These are phyloP conservation scores for Myiagra hebetior DNA, from an alignment of 2,113 vertebrate genomes.

Conservation along the genomic window DNA sequence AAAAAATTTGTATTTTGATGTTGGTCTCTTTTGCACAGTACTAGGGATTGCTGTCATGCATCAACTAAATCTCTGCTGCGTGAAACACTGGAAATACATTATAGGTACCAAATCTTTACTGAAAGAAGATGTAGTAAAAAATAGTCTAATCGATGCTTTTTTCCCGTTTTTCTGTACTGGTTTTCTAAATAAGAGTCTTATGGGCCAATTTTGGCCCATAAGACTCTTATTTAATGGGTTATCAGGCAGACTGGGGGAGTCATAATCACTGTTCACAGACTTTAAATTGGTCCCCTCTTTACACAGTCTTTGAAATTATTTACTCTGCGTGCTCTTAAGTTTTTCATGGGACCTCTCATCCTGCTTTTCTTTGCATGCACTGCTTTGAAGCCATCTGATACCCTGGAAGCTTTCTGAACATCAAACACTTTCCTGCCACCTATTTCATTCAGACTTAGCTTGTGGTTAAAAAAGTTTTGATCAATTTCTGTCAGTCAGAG, in stretches of 20 bases:
- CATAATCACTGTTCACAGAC: background rate
- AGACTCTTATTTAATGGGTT: background rate
- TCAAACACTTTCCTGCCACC: background rate
- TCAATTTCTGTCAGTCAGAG: background rate
- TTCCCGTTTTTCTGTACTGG: background rate
- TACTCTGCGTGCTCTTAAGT: background rate
- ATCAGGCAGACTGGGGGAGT: background rate
- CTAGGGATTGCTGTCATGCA: background rate
- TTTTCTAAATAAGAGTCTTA: background rate
- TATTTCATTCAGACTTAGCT: background rate
- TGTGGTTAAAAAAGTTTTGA: background rate
- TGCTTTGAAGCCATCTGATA: constrained; percentile 6
- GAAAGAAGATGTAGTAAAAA: background rate
- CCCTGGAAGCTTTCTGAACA: background rate
- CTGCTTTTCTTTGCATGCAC: background rate
- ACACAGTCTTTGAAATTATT: background rate
- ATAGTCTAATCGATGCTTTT: background rate
- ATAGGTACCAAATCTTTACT: background rate
- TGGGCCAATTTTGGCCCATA: background rate
- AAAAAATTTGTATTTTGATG: background rate
- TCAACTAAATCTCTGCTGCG: background rate
- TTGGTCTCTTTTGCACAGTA: background rate
- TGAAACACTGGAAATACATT: background rate
- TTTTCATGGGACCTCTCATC: background rate
- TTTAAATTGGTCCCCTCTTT: background rate